Evolutionary conservation across 2,113 vertebrate genomes (phyloP).

Genomic region (Semnopithecus entellus): DNA sequence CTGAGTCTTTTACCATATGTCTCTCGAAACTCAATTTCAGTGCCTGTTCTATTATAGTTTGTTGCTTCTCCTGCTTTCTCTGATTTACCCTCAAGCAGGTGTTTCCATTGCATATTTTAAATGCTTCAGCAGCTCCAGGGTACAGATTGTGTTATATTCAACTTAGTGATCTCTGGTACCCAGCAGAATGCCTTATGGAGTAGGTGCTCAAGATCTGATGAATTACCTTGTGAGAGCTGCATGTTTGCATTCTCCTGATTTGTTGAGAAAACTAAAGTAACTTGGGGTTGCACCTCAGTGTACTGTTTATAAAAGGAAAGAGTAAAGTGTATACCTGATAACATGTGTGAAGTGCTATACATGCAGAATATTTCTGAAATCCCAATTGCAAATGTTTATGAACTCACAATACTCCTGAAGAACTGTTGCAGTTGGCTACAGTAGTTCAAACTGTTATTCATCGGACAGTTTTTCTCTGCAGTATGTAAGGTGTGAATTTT

Average conservation of each 20-base stretch:
- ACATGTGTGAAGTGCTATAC: not conserved
- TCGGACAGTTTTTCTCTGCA: not conserved
- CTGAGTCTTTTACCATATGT: not conserved
- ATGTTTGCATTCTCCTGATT: not conserved
- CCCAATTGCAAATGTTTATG: not conserved
- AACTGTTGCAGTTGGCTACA: not conserved
- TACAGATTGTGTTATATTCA: not conserved
- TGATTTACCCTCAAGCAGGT: not conserved
- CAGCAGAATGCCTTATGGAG: not conserved
- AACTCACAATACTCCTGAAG: not conserved
- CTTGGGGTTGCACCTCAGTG: not conserved
- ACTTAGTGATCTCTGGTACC: not conserved
- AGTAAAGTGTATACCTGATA: not conserved
- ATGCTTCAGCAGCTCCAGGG: not conserved
- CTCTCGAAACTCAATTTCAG: not conserved
- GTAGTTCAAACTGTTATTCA: slow-evolving; percentile 22
- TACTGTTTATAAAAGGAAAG: not conserved
- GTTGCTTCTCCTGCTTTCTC: not conserved
- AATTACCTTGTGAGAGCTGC: not conserved
- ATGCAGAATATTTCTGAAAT: slow-evolving; percentile 23
- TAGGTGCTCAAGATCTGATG: not conserved
- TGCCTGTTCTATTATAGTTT: not conserved
- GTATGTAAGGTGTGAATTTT: not conserved
- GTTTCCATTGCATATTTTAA: not conserved
- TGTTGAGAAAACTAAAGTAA: slow-evolving; percentile 5